Evolutionary conservation across 2,888 invertebrate species (phyloP).

Genomic region (Agrotis puta): DNA sequence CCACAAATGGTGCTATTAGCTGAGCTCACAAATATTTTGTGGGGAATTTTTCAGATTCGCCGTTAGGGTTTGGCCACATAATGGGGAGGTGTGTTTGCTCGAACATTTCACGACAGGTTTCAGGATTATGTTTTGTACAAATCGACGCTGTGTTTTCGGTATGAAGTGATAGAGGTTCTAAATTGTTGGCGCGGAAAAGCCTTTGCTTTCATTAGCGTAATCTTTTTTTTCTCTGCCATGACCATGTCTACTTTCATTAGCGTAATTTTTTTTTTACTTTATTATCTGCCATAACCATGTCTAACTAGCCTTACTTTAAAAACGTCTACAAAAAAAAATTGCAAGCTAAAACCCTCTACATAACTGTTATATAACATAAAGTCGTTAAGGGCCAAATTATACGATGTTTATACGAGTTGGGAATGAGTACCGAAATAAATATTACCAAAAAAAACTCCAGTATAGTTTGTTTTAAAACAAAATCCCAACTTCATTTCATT

Average conservation of each 20-base stretch:
- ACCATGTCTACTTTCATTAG: not conserved
- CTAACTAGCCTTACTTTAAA: no score
- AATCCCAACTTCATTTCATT: conserved; percentile 9
- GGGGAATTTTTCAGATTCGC: conserved; percentile 45
- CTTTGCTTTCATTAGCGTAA: not conserved
- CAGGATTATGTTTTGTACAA: conserved; percentile 17
- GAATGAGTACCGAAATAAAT: not conserved
- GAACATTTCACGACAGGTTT: conserved; percentile 24
- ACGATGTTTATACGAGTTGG: no score
- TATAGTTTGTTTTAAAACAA: not conserved
- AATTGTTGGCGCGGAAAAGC: not conserved
- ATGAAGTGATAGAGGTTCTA: conserved; percentile 7
- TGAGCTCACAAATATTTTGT: conserved; percentile 53
- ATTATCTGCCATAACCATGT: no score
- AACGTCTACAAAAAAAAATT: no score
- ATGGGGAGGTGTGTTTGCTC: conserved; percentile 39
- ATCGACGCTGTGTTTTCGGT: conserved; percentile 2
- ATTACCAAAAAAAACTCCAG: not conserved
- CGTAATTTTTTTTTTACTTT: not conserved
- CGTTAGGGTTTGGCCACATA: conserved; percentile 31
- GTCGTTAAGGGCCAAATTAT: no score
- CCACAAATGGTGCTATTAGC: conserved; percentile 53
- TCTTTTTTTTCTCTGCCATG: not conserved
- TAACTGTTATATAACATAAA: no score
- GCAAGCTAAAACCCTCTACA: no score